Conservation (phyloP, 2,888 invertebrate genomes). For the Pachymerium ferrugineum region DNA sequence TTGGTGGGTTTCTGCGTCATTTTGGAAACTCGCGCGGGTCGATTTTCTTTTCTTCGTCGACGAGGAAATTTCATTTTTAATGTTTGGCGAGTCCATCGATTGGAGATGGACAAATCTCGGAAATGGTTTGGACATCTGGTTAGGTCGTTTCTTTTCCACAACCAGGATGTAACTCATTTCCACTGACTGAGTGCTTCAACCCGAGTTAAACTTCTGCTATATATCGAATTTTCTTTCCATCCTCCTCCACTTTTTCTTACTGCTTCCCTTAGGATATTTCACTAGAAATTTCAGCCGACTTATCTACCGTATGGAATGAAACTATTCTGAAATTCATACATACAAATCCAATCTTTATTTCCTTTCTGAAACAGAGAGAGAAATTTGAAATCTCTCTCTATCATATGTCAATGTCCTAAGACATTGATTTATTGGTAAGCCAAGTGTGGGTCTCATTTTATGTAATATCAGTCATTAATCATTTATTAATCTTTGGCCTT, state of each 20-base stretch:
- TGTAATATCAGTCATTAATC: slow-evolving; percentile 15
- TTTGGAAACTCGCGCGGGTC: neutral
- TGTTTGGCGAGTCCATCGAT: slow-evolving; percentile 13
- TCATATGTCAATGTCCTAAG: too few relatives aligned
- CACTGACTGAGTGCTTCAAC: neutral
- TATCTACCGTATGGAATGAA: too few relatives aligned
- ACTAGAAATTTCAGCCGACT: neutral
- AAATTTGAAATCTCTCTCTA: too few relatives aligned
- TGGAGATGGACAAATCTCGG: slow-evolving; percentile 18
- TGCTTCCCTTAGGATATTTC: too few relatives aligned
- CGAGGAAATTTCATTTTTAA: slow-evolving; percentile 4
- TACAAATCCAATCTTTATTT: too few relatives aligned
- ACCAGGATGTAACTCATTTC: slow-evolving; percentile 15
- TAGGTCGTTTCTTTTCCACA: slow-evolving; percentile 9
- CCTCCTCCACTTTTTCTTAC: neutral
- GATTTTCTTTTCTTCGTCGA: neutral
- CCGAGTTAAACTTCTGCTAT: neutral
- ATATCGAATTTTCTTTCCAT: slow-evolving; percentile 12
- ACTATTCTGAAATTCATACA: too few relatives aligned
- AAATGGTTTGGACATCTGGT: slow-evolving; percentile 16
- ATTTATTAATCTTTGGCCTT: slow-evolving; percentile 21
- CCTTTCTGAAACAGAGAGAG: too few relatives aligned
- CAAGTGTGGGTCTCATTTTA: neutral
- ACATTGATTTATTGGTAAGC: slow-evolving; percentile 9
- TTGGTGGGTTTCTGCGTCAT: neutral